Percentiles rank a stretch among this genome's conserved stretches.
Evolutionary conservation across 2,888 invertebrate genomes (phyloP).

Genomic region (Zaprionus obscuricornis): DNA sequence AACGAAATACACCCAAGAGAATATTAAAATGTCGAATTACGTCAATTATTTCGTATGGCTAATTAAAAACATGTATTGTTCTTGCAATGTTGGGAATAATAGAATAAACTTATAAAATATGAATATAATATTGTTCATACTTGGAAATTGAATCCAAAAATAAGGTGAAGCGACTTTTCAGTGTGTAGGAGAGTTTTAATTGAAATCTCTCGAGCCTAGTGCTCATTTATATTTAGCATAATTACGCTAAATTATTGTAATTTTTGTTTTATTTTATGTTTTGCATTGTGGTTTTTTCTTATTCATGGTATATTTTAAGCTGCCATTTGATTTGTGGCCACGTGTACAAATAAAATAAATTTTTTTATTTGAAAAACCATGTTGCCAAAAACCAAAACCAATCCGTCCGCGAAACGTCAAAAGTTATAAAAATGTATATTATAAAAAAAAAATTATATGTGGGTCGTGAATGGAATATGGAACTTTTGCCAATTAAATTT

Average conservation of each 20-base stretch:
- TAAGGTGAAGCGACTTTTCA: too few relatives aligned
- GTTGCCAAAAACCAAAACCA: constrained; percentile 39
- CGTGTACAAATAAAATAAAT: constrained; percentile 36
- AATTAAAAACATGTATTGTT: too few relatives aligned
- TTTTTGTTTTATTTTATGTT: too few relatives aligned
- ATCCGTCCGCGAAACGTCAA: constrained; percentile 56
- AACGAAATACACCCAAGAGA: too few relatives aligned
- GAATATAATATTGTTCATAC: too few relatives aligned
- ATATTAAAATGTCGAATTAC: too few relatives aligned
- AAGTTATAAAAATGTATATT: constrained; percentile 26
- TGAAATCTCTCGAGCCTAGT: constrained; percentile 34
- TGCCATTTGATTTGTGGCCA: constrained; percentile 60
- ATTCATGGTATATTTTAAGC: constrained; percentile 18
- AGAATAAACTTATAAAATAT: too few relatives aligned
- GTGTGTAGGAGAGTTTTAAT: constrained; percentile 40
- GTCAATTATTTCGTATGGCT: too few relatives aligned
- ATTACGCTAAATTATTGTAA: constrained; percentile 45
- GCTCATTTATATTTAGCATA: constrained; percentile 47
- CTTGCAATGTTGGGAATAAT: too few relatives aligned
- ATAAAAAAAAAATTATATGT: constrained; percentile 3
- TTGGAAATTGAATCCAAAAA: constrained; percentile 22
- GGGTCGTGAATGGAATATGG: too few relatives aligned
- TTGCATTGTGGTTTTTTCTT: constrained; percentile 25
- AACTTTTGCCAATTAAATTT: constrained; percentile 42
- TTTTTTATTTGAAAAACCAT: constrained; percentile 29